These are phyloP conservation scores for Pantherophis vulpinus DNA, from an alignment of 2,797 vertebrate genomes.

Conservation along the genomic window DNA sequence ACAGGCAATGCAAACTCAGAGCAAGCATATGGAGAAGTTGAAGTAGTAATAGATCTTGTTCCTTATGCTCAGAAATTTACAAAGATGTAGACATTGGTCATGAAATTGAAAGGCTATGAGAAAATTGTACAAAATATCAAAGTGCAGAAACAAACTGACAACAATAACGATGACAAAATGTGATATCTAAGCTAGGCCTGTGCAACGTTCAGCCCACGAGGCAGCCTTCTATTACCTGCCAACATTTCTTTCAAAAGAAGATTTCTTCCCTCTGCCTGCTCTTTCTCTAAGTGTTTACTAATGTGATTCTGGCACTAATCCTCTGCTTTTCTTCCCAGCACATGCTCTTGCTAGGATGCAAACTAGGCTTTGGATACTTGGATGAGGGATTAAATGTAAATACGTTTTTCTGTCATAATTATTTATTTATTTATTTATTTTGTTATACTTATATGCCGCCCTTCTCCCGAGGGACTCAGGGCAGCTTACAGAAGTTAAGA, in stretches of 20 bases:
- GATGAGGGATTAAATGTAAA: neutral
- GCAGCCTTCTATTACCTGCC: neutral
- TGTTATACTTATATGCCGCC: no score
- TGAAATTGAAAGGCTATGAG: neutral
- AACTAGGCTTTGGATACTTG: neutral
- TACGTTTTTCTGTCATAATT: neutral
- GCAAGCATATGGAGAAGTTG: neutral
- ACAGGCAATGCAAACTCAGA: neutral
- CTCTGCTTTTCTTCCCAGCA: neutral
- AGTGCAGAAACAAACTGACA: neutral
- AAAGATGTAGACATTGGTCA: neutral
- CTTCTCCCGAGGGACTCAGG: no score
- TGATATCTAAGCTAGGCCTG: neutral
- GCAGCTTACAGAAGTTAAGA: no score
- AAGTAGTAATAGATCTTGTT: neutral
- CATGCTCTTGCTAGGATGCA: neutral
- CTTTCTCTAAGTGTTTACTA: neutral
- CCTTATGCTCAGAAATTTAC: neutral
- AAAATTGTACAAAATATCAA: neutral
- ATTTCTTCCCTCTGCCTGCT: neutral
- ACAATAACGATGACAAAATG: neutral
- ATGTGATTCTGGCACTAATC: neutral
- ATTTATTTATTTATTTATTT: no score
- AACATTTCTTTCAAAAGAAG: neutral
- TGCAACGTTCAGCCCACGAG: neutral